Percentiles rank a stretch among this genome's conserved stretches.
phyloP scores from a whole-genome alignment of 2,888 invertebrate genomes.

The Mystacides longicornis region DNA sequence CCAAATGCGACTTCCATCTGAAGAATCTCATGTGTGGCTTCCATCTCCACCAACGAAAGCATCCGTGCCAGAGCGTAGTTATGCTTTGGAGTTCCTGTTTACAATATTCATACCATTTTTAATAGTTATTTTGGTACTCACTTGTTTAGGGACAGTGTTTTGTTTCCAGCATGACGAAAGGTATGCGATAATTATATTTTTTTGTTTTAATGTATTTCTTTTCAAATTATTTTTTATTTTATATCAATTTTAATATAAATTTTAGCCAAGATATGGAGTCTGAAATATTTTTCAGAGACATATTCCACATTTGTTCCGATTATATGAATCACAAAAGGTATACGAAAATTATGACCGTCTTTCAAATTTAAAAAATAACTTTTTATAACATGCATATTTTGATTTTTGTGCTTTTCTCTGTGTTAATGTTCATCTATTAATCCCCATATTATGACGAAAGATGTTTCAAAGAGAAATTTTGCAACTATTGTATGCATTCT shows the following conservation, averaged over 20 bases:
- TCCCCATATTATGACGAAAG: no score
- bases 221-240: background rate
- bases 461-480: no score
- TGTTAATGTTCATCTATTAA: no score
- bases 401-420: no score
- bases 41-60: constrained; percentile 44
- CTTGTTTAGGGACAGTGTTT: constrained; percentile 61
- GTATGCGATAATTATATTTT: constrained; percentile 45
- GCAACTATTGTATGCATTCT: no score
- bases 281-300: constrained; percentile 58
- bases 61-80: constrained; percentile 60
- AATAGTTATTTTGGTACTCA: constrained; percentile 57
- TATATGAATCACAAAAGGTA: constrained; percentile 33
- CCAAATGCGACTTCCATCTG: background rate
- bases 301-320: constrained; percentile 67
- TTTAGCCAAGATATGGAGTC: constrained; percentile 59
- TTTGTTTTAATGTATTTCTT: background rate
- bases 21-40: constrained; percentile 26
- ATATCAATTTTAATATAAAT: constrained; percentile 27
- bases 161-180: constrained; percentile 71
- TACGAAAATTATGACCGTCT: no score
- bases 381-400: no score
- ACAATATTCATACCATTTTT: constrained; percentile 64
- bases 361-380: no score
- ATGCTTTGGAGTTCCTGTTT: constrained; percentile 59